These are phyloP conservation scores for Zaprionus capensis DNA, from an alignment of 1,140 invertebrate species.

Conservation along the genomic window DNA sequence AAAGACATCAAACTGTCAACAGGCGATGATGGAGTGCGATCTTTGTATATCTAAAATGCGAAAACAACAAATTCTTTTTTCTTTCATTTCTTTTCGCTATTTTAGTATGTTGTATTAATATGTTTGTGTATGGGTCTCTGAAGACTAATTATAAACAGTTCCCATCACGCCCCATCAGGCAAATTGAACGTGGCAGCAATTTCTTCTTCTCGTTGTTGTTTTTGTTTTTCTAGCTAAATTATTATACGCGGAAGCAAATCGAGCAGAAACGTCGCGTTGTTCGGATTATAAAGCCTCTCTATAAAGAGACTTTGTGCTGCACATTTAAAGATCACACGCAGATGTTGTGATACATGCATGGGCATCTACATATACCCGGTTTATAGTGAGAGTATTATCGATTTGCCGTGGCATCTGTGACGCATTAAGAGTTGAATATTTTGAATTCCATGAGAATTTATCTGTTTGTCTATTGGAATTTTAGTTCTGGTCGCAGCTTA, in stretches of 20 bases:
- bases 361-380: neutral
- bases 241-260: slow-evolving; percentile 44
- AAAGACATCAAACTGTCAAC: slow-evolving; percentile 56
- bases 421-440: neutral
- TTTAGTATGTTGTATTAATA: slow-evolving; percentile 13
- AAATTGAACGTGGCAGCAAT: slow-evolving; percentile 38
- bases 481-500: neutral
- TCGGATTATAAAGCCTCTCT: slow-evolving; percentile 17
- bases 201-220: slow-evolving; percentile 8
- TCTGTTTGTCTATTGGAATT: neutral
- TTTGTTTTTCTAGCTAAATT: slow-evolving; percentile 34
- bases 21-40: slow-evolving; percentile 6
- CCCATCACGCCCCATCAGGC: slow-evolving; percentile 11
- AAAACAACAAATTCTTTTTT: neutral
- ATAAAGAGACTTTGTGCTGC: slow-evolving; percentile 22
- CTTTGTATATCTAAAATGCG: neutral
- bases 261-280: slow-evolving; percentile 21
- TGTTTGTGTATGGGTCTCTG: neutral
- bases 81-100: neutral
- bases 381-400: neutral
- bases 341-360: slow-evolving; percentile 5
- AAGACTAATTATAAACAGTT: slow-evolving; percentile 32
- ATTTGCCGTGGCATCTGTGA: neutral
- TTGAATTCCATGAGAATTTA: neutral
- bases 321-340: slow-evolving; percentile 1